Conservation (phyloP, 2,888 invertebrate genomes). For the Coenonympha arcania region DNA sequence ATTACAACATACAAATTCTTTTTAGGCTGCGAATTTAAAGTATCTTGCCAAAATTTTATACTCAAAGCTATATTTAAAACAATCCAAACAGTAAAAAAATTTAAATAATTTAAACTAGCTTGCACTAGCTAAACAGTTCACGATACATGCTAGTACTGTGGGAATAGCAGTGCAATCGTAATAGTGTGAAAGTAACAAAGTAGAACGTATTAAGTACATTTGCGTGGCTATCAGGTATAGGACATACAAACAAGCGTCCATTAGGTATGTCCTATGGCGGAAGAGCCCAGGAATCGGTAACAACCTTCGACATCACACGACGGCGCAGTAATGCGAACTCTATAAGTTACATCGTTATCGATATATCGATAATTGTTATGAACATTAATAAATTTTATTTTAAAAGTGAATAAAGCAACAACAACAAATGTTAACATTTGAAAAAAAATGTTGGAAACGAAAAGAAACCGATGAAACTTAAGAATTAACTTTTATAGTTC, state of each 20-base stretch:
- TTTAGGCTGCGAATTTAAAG: no score
- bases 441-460: background rate
- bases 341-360: slow-evolving; percentile 29
- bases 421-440: no score
- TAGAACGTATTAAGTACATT: slow-evolving; percentile 19
- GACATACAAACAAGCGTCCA: slow-evolving; percentile 49
- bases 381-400: no score
- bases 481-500: no score
- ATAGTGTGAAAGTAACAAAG: slow-evolving; percentile 19
- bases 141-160: background rate
- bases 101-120: no score
- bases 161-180: background rate
- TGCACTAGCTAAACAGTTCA: no score
- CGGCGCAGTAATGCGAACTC: slow-evolving; percentile 39
- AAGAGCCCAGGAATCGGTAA: slow-evolving; percentile 55
- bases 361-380: background rate
- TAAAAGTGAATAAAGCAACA: no score
- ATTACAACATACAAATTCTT: no score
- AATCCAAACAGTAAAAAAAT: no score
- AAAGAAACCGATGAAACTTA: background rate
- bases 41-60: no score
- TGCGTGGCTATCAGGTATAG: slow-evolving; percentile 24
- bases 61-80: no score
- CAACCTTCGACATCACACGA: slow-evolving; percentile 71
- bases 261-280: slow-evolving; percentile 56